Evolutionary conservation across 2,888 invertebrate species (phyloP).

Genomic region (Galerucella pusilla): DNA sequence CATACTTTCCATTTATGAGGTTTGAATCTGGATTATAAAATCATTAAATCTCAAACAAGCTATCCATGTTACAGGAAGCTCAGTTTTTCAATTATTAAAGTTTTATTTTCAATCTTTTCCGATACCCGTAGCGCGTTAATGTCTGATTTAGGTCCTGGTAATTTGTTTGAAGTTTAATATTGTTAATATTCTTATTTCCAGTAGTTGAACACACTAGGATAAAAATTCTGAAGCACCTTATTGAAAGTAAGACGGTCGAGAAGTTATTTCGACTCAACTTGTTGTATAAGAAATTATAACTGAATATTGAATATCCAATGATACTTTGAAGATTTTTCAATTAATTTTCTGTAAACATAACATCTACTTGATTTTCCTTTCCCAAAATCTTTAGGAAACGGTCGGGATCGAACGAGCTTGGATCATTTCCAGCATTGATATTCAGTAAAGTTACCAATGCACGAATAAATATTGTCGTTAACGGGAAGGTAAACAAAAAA

Average conservation of each 20-base stretch:
- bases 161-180: conserved; percentile 23
- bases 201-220: background rate
- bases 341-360: background rate
- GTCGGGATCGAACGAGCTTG: background rate
- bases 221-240: background rate
- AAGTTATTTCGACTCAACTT: too few species aligned
- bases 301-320: background rate
- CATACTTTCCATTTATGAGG: background rate
- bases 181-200: conserved; percentile 18
- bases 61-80: background rate
- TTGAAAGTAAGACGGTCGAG: background rate
- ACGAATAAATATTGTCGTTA: background rate
- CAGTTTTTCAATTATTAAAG: background rate
- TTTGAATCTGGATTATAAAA: background rate
- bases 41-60: background rate
- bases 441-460: background rate
- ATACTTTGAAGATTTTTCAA: background rate
- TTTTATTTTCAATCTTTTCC: background rate
- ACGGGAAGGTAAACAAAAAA: background rate
- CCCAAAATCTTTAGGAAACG: background rate
- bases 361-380: background rate
- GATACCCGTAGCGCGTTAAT: background rate
- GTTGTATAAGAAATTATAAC: too few species aligned
- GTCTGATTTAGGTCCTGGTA: conserved; percentile 2
- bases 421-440: background rate